phyloP scores from a whole-genome alignment of 2,797 vertebrate species.

The Novumbra hubbsi region DNA sequence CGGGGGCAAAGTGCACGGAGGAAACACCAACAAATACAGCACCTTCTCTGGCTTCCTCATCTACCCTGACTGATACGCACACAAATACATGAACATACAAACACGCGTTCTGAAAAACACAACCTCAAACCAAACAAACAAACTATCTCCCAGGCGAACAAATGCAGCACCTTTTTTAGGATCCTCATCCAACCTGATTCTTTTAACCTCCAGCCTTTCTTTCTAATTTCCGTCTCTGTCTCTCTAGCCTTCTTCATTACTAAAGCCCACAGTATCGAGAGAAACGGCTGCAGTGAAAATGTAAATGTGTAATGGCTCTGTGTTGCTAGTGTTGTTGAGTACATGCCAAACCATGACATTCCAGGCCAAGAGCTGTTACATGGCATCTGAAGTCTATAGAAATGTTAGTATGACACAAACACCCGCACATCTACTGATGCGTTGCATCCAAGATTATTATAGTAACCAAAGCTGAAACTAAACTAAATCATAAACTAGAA shows the following conservation, averaged over 20 bases:
- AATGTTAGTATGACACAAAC: not conserved
- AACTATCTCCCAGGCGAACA: constrained; percentile 11
- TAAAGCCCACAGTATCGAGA: not conserved
- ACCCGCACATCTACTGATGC: not conserved
- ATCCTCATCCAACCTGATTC: not conserved
- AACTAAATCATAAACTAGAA: constrained; percentile 34
- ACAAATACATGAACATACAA: constrained; percentile 6
- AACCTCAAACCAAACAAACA: constrained; percentile 2
- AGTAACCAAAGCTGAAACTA: not conserved
- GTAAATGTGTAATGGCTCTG: not conserved
- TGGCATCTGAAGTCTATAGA: not conserved
- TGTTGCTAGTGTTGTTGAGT: not conserved
- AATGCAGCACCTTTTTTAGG: not conserved
- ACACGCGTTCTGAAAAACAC: not conserved
- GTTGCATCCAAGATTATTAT: not conserved
- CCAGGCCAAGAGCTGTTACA: constrained; percentile 2
- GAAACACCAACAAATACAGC: constrained; percentile 97
- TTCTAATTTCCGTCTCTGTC: not conserved
- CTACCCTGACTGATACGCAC: constrained; percentile 83
- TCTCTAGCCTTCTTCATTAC: not conserved
- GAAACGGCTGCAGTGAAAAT: not conserved
- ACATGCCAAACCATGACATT: not conserved
- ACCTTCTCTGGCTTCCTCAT: constrained; percentile 96
- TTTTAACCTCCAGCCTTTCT: not conserved
- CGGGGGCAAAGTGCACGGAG: constrained; percentile 92